phyloP scores from a whole-genome alignment of 2,888 invertebrate species.

The Kryphioiulus occultus region DNA sequence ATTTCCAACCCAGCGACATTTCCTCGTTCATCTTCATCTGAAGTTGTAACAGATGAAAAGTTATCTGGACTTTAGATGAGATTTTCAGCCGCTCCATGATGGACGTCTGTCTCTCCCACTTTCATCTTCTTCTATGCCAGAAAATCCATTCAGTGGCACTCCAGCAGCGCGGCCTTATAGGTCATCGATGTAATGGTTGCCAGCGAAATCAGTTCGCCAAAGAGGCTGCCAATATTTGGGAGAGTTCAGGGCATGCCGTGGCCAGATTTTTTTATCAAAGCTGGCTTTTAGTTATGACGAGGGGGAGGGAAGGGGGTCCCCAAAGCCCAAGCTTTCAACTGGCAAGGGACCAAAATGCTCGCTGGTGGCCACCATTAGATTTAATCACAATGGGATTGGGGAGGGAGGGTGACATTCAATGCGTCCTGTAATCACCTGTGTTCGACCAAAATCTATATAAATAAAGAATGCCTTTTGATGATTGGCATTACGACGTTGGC shows the following conservation, averaged over 20 bases:
- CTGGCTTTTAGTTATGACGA: conserved; percentile 20
- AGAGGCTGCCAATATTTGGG: conserved; percentile 31
- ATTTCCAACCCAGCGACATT: conserved; percentile 35
- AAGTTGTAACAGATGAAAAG: conserved; percentile 31
- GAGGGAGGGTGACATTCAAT: not conserved
- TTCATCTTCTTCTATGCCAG: conserved; percentile 31
- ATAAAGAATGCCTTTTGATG: conserved; percentile 7
- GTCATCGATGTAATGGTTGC: conserved; percentile 30
- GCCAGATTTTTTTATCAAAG: not conserved
- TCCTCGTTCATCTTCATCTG: conserved; percentile 31
- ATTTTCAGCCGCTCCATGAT: not conserved
- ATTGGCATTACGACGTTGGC: not conserved
- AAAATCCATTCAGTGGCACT: conserved; percentile 35
- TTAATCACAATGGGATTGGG: not conserved
- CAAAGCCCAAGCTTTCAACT: not conserved
- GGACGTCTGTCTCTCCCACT: conserved; percentile 35
- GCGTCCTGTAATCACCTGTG: conserved; percentile 20
- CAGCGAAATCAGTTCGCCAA: conserved; percentile 31
- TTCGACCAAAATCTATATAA: conserved; percentile 18
- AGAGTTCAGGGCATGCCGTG: conserved; percentile 17
- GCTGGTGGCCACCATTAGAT: conserved; percentile 26
- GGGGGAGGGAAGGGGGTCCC: not conserved
- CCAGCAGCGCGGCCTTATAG: conserved; percentile 20
- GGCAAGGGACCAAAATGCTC: not conserved
- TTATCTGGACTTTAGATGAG: conserved; percentile 31